phyloP scores from a whole-genome alignment of 2,888 invertebrate genomes.

The Melieria crassipennis region DNA sequence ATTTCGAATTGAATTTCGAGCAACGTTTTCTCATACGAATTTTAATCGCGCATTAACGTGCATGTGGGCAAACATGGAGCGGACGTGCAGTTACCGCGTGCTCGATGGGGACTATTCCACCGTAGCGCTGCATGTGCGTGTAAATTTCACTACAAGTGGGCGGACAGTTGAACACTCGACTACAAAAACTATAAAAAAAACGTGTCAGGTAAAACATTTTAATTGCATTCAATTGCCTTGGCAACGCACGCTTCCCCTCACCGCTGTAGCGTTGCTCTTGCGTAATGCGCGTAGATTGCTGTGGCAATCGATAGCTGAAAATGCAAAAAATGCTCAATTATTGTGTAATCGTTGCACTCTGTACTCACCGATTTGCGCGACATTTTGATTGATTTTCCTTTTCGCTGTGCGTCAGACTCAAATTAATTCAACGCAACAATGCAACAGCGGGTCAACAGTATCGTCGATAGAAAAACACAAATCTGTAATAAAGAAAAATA shows the following conservation, averaged over 20 bases:
- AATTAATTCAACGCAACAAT: slow-evolving; percentile 19
- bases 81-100: background rate
- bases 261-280: no score
- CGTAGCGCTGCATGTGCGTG: no score
- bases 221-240: no score
- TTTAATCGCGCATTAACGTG: background rate
- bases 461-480: slow-evolving; percentile 7
- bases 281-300: background rate
- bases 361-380: slow-evolving; percentile 75
- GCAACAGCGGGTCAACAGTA: slow-evolving; percentile 5
- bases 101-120: no score
- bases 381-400: slow-evolving; percentile 61
- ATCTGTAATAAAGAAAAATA: slow-evolving; percentile 14
- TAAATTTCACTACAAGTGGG: no score
- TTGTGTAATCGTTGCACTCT: slow-evolving; percentile 1
- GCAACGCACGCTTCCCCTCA: no score
- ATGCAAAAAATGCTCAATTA: background rate
- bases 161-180: no score
- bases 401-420: slow-evolving; percentile 20
- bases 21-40: slow-evolving; percentile 2
- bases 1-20: background rate
- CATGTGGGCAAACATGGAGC: background rate
- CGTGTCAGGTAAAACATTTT: no score
- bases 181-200: no score
- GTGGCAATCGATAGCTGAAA: background rate